Evolutionary conservation across 2,888 invertebrate genomes (phyloP).

Genomic region (Sinodicranocentrus sp.): DNA sequence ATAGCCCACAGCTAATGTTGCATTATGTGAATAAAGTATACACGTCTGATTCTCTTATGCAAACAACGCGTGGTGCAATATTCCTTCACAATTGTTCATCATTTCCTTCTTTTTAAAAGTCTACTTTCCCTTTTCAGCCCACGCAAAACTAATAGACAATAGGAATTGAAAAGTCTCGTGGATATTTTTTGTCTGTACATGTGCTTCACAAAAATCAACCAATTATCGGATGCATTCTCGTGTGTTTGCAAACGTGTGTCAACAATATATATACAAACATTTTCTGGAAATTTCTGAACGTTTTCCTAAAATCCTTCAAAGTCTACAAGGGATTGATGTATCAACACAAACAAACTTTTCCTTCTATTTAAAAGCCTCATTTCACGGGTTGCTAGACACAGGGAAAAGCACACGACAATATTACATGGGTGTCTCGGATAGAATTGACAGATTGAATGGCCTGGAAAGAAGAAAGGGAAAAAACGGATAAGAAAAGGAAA

Average conservation of each 20-base stretch:
- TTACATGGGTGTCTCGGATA: constrained; percentile 38
- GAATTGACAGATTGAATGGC: constrained; percentile 65
- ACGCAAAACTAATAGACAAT: too few species aligned
- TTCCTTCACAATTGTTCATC: not conserved
- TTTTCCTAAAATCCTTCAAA: constrained; percentile 29
- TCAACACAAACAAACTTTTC: constrained; percentile 48
- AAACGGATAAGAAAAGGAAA: constrained; percentile 27
- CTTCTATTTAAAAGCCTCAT: constrained; percentile 59
- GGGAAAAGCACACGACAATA: constrained; percentile 28
- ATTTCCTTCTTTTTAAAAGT: too few species aligned
- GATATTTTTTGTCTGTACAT: not conserved
- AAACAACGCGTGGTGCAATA: not conserved
- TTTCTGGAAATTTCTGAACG: too few species aligned
- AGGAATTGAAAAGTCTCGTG: too few species aligned
- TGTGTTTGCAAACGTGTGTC: not conserved
- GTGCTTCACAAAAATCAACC: too few species aligned
- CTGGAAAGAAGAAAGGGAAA: constrained; percentile 40
- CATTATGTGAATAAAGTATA: not conserved
- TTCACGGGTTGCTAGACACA: constrained; percentile 58
- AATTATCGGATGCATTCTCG: not conserved
- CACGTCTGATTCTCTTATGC: not conserved
- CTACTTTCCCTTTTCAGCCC: not conserved
- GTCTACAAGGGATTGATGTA: constrained; percentile 49
- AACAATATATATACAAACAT: too few species aligned
- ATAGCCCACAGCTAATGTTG: not conserved